Conservation (phyloP, 92 coral and sea anemone species). For the Heliopora coerulea region DNA sequence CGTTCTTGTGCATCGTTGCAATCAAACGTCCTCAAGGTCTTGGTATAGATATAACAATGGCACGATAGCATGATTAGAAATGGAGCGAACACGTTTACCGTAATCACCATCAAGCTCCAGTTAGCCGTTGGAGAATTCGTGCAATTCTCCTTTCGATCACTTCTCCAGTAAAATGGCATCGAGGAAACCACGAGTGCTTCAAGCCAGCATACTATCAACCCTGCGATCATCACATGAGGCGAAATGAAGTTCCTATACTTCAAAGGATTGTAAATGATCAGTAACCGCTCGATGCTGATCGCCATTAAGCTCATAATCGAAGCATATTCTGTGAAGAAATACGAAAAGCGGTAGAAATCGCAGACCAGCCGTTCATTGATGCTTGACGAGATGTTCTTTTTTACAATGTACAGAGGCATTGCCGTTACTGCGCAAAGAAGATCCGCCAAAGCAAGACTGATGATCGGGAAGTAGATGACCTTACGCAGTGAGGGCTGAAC, state of each 20-base stretch:
- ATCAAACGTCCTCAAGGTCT: conserved; percentile 44
- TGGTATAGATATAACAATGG: conserved; percentile 70
- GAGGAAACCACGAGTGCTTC: conserved; percentile 69
- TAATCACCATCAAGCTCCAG: conserved; percentile 94
- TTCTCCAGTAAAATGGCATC: conserved; percentile 84
- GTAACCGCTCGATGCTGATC: conserved; percentile 91
- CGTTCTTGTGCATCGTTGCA: not conserved
- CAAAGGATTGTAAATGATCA: conserved; percentile 80
- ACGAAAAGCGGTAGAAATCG: conserved; percentile 71
- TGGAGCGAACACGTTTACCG: conserved; percentile 73
- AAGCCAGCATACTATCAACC: conserved; percentile 64
- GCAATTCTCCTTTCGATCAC: conserved; percentile 54
- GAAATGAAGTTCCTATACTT: conserved; percentile 63
- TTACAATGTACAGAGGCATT: conserved; percentile 86
- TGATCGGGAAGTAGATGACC: conserved; percentile 83
- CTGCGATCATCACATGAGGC: conserved; percentile 54
- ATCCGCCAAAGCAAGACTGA: conserved; percentile 87
- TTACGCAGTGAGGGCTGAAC: conserved; percentile 72
- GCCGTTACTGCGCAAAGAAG: conserved; percentile 82
- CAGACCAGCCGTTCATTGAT: conserved; percentile 49
- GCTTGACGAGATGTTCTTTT: conserved; percentile 56
- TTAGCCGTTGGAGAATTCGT: conserved; percentile 76
- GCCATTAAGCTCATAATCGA: conserved; percentile 83
- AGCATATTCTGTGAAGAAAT: conserved; percentile 91
- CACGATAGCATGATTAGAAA: conserved; percentile 77